Conservation (phyloP, 2,888 invertebrate species). For the Hypena proboscidalis region DNA sequence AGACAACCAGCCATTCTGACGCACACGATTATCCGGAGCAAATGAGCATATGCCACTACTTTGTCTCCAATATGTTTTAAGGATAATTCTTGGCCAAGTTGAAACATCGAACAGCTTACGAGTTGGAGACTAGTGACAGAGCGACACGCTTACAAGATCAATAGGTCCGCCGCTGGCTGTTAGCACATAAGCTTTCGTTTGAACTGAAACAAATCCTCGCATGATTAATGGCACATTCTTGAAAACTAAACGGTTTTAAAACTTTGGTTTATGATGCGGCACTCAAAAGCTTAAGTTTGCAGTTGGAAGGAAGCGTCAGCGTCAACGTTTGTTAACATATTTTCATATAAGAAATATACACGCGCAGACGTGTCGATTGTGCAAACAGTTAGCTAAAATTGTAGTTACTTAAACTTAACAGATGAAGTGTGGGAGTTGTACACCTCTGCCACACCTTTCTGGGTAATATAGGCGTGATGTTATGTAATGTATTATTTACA, state of each 20-base stretch:
- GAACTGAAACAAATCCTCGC: slow-evolving; percentile 14
- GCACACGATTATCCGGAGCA: too few relatives aligned
- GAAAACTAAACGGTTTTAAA: slow-evolving; percentile 8
- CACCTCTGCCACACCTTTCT: too few relatives aligned
- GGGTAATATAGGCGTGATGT: too few relatives aligned
- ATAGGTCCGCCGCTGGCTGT: slow-evolving; percentile 24
- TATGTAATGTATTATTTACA: too few relatives aligned
- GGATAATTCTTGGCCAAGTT: slow-evolving; percentile 4
- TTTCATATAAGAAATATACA: too few relatives aligned
- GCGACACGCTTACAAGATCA: slow-evolving; percentile 22
- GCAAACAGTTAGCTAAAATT: slow-evolving; percentile 2
- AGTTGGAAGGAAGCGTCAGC: too few relatives aligned
- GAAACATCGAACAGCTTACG: slow-evolving; percentile 10
- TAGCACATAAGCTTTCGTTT: slow-evolving; percentile 13
- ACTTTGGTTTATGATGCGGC: slow-evolving; percentile 4
- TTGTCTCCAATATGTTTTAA: not conserved
- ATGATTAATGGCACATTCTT: slow-evolving; percentile 14
- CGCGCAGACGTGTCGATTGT: slow-evolving; percentile 1
- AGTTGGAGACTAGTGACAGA: slow-evolving; percentile 8
- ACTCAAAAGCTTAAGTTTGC: slow-evolving; percentile 2
- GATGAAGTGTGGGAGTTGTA: too few relatives aligned
- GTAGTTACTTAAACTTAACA: too few relatives aligned
- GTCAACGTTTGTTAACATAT: too few relatives aligned
- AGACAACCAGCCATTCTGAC: too few relatives aligned
- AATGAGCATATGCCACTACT: not conserved